Evolutionary conservation across 2,888 invertebrate genomes (phyloP), one percentile per base, ranked within the genome.

Genomic region (Choristoneura rosaceana): DNA sequence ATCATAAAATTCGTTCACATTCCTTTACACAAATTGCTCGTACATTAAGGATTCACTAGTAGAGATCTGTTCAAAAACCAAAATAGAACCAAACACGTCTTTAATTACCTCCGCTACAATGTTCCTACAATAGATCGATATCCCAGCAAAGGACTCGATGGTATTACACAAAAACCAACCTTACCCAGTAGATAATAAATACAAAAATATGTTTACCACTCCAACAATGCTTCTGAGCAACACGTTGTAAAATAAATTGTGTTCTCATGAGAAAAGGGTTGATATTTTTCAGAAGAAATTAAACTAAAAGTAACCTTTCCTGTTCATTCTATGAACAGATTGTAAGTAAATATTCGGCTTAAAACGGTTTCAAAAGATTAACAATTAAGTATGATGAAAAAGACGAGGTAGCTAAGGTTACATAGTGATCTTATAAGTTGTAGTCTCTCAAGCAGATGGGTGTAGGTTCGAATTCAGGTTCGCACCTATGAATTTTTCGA

Each of bases 31-130:
- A 71, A 66, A 67, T 55, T 55, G 38, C 71, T 34, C 55, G 55
- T 62, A 58, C 47, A 33, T 67, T 58, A 47, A 41, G n/a, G 34
- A 34, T 50, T 63, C 55, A 58, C 55, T 63, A 15, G 55, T 4
- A 33, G 55, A 47, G 65, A 71, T 71, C 47, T 73, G 69, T 69
- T 69, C 15, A 15, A 68, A 59, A 33, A 25, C 64, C 38, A 60
- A 69, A 73, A 73, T 73, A 73, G 73, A 73, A 60, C 68, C 38
- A 55, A 66, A 47, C 62, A 68, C 62, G 68, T 60, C 64, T 73
- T 73, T 69, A 73, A 73, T 73, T 69, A 73, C 73, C 60, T 73
- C 68, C 59, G 73, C 63, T 60, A 14, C 62, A 58, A 63, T 68
- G 68, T 73, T 64, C 63, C 43, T 69, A 69, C 73, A 69, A 45